Percentiles rank a stretch among this genome's conserved stretches.
These are phyloP conservation scores for Stegodyphus mimosarum DNA, from an alignment of 1,140 invertebrate species.

Conservation along the genomic window DNA sequence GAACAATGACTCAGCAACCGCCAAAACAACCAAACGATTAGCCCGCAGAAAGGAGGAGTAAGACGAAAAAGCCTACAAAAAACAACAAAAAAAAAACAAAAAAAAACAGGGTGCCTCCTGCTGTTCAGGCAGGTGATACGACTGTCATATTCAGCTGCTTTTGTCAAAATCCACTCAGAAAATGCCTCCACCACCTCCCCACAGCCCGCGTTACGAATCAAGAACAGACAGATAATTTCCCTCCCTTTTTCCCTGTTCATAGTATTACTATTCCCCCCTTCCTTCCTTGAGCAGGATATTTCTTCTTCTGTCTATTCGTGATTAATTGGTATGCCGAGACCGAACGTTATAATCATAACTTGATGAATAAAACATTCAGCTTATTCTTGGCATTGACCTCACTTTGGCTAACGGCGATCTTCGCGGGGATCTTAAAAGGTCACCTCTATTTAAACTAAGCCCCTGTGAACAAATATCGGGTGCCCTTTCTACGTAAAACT, in stretches of 20 bases:
- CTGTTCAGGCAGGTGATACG: conserved; percentile 40
- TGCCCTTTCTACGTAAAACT: no score
- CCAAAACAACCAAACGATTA: conserved; percentile 22
- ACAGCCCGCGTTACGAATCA: conserved; percentile 23
- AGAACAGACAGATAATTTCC: conserved; percentile 51
- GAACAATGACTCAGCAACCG: conserved; percentile 27
- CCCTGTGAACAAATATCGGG: conserved; percentile 8
- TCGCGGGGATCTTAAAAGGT: conserved; percentile 31
- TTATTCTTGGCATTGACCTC: conserved; percentile 59
- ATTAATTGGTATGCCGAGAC: conserved; percentile 55
- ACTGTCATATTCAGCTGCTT: conserved; percentile 55
- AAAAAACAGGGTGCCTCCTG: background rate
- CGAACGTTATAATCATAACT: conserved; percentile 56
- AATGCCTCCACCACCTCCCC: background rate
- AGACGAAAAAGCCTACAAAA: background rate
- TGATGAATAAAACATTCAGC: conserved; percentile 59
- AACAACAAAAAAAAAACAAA: background rate
- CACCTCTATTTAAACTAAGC: conserved; percentile 36
- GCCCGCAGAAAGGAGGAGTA: background rate
- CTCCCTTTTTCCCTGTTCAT: conserved; percentile 22
- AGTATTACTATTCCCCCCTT: background rate
- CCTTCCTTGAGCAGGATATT: conserved; percentile 35
- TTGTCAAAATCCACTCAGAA: conserved; percentile 32
- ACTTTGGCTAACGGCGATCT: conserved; percentile 54
- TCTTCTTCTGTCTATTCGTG: conserved; percentile 57